Base-by-base conservation (phyloP, 2,888 invertebrate genomes). In the Drosophila pseudotalamancana region DNA sequence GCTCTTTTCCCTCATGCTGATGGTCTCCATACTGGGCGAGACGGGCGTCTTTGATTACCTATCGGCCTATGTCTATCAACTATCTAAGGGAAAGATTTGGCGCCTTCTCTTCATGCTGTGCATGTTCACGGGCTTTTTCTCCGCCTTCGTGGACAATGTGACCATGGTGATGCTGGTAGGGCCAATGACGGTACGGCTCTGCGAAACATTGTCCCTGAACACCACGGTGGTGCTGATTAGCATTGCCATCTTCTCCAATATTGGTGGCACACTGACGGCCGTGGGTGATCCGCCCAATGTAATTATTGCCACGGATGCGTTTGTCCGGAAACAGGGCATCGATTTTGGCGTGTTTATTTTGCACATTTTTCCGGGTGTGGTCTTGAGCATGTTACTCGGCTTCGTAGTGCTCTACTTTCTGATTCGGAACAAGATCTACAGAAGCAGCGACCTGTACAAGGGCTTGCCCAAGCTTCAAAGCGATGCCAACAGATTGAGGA, bases 181-280 rank as follows among this genome's bases (percentile, higher is more conserved):
- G 0, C 96, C 96, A 0, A 94, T 93, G 93, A 1, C 90, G 95
- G 18, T 95, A 94, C 93, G 94, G 91, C 93, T 98, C 8, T 97
- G 97, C 87, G 97, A 98, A 90, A 96, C 96, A 14, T 95, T 96
- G 93, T 94, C 95, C 72, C 88, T 98, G 45, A 95, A 97, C 88
- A 97, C 97, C 0, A 95, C 95, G 0, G 95, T 96, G 0, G 95
- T 97, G 18, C 91, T 98, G 55, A 97, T 97, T 90, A 94, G 95
- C 0, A 95, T 97, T 93, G 95, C 97, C 14, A 93, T 97, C 60
- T 97, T 95, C 90, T 96, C 97, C 4, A 98, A 98, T 88, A 95
- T 98, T 40, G 98, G 97, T 0, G 97, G 97, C 0, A 95, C 97
- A 0, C 93, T 96, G 9, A 98, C 98, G 0, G 97, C 97, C 0